Base-by-base conservation (phyloP, 2,888 invertebrate genomes). In the Agrilus mali region DNA sequence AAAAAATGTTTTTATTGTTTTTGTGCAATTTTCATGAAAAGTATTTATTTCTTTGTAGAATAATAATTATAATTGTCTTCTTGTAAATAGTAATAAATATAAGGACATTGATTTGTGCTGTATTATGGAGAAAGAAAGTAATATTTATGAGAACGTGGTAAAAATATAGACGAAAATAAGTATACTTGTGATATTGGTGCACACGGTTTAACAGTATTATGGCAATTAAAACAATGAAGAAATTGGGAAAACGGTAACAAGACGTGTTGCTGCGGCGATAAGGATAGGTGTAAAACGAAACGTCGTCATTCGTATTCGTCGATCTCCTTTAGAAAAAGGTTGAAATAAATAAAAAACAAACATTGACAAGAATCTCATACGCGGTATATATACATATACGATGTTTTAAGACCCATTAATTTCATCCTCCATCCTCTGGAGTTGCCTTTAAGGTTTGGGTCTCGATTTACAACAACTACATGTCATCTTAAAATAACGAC, bases 201-300 rank as follows among this genome's bases (percentile, higher is more conserved):
- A 53, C 53, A 53, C 48, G 51, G 53, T 53, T 53, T 51, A 53
- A 51, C 53, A 53, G 53, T 53, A 53, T 53, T 53, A 50, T 35
- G 35, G 8, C 13, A 33, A 40, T 33, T n/a, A 32, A 38, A 38
- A 16, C n/a, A 38, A 38, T 6, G 32, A 13, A 33, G 13, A 40
- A 40, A 40, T 32, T 27, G 33, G 8, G 27, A 27, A 27, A 27
- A 27, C 27, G 27, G 27, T 10, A 4, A 27, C 10, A 10, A 10
- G 10, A 27, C 27, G 27, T 17, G 6, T 20, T 20, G 20, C 20
- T 20, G 20, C 20, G 20, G 20, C 20, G 5, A 20, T 20, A 20
- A 20, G 10, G 4, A 27, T 27, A 7, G 7, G 22, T 22, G 22
- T 22, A 22, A 27, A 10, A 27, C 27, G 27, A 27, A 27, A 10